phyloP scores from a whole-genome alignment of 2,797 vertebrate genomes.

The Yasuhikotakia modesta region DNA sequence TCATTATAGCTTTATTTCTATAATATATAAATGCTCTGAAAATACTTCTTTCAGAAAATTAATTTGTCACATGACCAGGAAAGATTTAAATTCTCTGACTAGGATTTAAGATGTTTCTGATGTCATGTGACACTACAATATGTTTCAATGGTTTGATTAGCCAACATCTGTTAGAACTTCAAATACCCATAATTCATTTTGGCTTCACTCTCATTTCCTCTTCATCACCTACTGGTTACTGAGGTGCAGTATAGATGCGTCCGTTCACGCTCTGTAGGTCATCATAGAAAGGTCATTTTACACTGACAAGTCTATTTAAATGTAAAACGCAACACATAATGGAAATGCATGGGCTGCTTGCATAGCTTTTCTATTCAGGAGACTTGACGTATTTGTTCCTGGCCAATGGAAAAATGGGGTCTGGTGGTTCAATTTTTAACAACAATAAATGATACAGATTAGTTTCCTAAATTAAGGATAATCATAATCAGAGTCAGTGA shows the following conservation, averaged over 20 bases:
- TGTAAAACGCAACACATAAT: slow-evolving; percentile 54
- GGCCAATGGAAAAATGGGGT: slow-evolving; percentile 49
- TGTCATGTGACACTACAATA: slow-evolving; percentile 9
- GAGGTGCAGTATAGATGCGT: slow-evolving; percentile 55
- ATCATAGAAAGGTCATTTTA: slow-evolving; percentile 61
- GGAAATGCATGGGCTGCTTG: slow-evolving; percentile 52
- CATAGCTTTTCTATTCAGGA: slow-evolving; percentile 60
- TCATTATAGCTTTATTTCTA: no score
- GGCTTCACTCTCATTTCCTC: slow-evolving; percentile 24
- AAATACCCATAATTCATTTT: slow-evolving; percentile 35
- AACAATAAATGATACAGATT: slow-evolving; percentile 68
- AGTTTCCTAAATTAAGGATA: slow-evolving; percentile 69
- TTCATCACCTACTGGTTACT: slow-evolving; percentile 31
- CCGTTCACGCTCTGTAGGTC: slow-evolving; percentile 60
- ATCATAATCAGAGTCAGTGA: slow-evolving; percentile 64
- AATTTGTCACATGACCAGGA: slow-evolving; percentile 8
- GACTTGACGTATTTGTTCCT: slow-evolving; percentile 62
- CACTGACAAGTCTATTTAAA: slow-evolving; percentile 59
- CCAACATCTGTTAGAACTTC: slow-evolving; percentile 6
- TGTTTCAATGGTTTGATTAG: slow-evolving; percentile 17
- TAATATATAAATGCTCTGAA: no score
- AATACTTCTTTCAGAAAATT: slow-evolving; percentile 23
- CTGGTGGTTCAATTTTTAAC: slow-evolving; percentile 69
- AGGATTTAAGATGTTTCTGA: not conserved
- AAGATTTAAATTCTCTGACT: slow-evolving; percentile 12